Conservation (phyloP, 2,888 invertebrate genomes). For the Orthosia gothica region DNA sequence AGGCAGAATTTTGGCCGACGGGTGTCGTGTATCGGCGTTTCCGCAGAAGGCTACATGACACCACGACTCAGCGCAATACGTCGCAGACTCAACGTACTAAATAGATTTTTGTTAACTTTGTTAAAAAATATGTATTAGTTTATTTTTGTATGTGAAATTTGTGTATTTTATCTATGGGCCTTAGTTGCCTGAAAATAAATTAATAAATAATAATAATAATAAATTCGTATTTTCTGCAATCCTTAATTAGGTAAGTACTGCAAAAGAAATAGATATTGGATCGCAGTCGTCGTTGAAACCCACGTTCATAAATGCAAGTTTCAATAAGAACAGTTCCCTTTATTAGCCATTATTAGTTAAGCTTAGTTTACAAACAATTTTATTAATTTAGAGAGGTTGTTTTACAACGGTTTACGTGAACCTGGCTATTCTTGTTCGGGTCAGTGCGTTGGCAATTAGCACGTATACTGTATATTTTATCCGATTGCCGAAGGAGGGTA, state of each 20-base stretch:
- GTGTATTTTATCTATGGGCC: too few relatives aligned
- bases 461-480: slow-evolving; percentile 46
- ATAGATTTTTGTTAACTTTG: too few relatives aligned
- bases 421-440: slow-evolving; percentile 31
- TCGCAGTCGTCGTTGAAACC: not conserved
- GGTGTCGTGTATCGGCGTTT: too few relatives aligned
- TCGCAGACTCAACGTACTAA: too few relatives aligned
- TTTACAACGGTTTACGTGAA: slow-evolving; percentile 38
- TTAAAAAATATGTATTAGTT: too few relatives aligned
- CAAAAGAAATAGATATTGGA: not conserved
- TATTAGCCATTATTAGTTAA: slow-evolving; percentile 52
- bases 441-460: slow-evolving; percentile 55
- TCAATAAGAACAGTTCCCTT: slow-evolving; percentile 24
- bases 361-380: slow-evolving; percentile 39
- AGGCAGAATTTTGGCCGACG: too few relatives aligned
- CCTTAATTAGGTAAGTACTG: not conserved
- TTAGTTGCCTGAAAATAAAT: too few relatives aligned
- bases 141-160: too few relatives aligned
- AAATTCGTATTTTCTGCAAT: not conserved
- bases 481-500: too few relatives aligned
- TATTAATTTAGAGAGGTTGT: slow-evolving; percentile 39
- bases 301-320: slow-evolving; percentile 18
- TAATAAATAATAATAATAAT: too few relatives aligned
- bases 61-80: too few relatives aligned
- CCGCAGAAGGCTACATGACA: too few relatives aligned